Evolutionary conservation across 2,888 invertebrate genomes (phyloP).

Genomic region (Neuroscelio doddi): DNA sequence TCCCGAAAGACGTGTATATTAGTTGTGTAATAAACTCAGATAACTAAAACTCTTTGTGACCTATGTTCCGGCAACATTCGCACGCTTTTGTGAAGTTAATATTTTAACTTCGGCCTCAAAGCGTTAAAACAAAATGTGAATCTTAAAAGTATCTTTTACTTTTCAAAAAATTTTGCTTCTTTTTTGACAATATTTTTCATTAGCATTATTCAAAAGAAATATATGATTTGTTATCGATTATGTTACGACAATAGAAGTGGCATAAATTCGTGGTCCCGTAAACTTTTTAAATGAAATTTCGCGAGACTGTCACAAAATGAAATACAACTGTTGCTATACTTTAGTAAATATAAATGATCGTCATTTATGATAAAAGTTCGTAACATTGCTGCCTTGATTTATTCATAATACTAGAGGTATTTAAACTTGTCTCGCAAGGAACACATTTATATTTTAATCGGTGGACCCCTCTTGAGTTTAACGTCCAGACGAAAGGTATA

Average conservation of each 20-base stretch:
- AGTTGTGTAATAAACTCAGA: no score
- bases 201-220: no score
- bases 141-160: no score
- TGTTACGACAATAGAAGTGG: not conserved
- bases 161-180: no score
- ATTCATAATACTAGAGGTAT: slow-evolving; percentile 42
- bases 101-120: no score
- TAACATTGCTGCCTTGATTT: slow-evolving; percentile 40
- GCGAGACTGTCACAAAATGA: slow-evolving; percentile 6
- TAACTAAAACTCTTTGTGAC: no score
- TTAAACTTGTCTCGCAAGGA: slow-evolving; percentile 42
- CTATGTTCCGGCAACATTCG: no score
- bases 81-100: no score
- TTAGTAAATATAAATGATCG: slow-evolving; percentile 42
- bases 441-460: slow-evolving; percentile 49
- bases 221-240: not conserved
- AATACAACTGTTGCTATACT: slow-evolving; percentile 38
- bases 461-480: slow-evolving; percentile 47
- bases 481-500: slow-evolving; percentile 49
- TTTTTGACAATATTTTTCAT: no score
- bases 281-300: not conserved
- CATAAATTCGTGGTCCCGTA: not conserved
- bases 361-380: slow-evolving; percentile 43
- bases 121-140: no score
- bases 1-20: no score